Base-by-base conservation (phyloP, 2,113 vertebrate species). In the Daubentonia madagascariensis region DNA sequence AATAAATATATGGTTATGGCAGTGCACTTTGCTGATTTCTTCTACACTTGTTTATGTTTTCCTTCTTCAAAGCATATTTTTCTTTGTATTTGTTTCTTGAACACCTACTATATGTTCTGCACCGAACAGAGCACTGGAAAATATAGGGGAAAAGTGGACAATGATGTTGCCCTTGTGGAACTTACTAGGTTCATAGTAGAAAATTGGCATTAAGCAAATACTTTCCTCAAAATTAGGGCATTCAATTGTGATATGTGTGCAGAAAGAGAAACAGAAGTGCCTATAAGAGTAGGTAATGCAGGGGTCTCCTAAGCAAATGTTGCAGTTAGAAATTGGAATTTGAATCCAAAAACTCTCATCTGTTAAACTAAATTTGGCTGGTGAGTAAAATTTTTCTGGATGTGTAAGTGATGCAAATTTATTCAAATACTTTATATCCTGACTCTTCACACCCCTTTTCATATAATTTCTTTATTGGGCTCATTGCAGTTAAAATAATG, bases 291-390 rank as follows among this genome's bases (percentile, higher is more conserved):
- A 22, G 9, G 16, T 61, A 88, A 68, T 40, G 79, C 50, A 72
- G 40, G n/a, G 37, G 13, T 73, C 59, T 90, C 14, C 54, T 37
- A 92, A 97, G 54, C 67, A 11, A 79, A 85, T 35, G 50, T 11
- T 97, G 50, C 25, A 89, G 61, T 11, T 87, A 91, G 78, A 98
- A 52, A 94, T 80, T 95, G 89, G 28, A 92, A 35, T 14, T 0
- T 40, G 57, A 63, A 76, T 76, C 68, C 83, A 72, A 85, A 72
- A 5, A 0, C 40, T 95, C 95, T 97, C 70, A 2, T 25, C 89
- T 98, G 89, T 96, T 90, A 79, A 97, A 92, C 96, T 97, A 97
- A 96, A 96, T 97, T 96, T 97, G 96, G 72, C 75, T 96, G 35
- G 73, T 85, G 57, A 97, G 65, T 35, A 0, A 0, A 86, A 72